Base-by-base conservation (phyloP, 2,797 vertebrate genomes). In the Saxicola maurus region DNA sequence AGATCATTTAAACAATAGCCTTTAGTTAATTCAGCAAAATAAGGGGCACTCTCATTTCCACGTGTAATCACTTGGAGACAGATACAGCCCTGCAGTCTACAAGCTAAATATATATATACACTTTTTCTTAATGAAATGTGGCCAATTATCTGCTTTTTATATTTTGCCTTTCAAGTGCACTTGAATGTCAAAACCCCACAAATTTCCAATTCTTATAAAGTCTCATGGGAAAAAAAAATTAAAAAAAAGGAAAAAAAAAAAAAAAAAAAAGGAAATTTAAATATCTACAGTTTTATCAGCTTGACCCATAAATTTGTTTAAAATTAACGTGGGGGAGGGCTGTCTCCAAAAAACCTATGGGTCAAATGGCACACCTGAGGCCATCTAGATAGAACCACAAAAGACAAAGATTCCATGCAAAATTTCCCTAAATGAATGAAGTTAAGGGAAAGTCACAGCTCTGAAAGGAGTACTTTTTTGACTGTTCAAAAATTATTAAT, bases 211-310 rank as follows among this genome's bases (percentile, higher is more conserved):
- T 48, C 11, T 68, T 45, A 48, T 6, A 2, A 18, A 25, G 21
- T 13, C 40, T 35, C 4, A 28, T 1, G 6, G 2, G 7, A 1
- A 1, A 0, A 0, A 10, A 42, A 28, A n/a, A n/a, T n/a, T n/a
- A 28, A 1, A 1, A 0, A 0, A 10, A 42, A 28, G 2, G 7
- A 1, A 1, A 0, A 42, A 7, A 6, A 49, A 48, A 27, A 28
- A 1, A 1, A 0, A 0, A 10, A 42, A 28, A 43, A 12, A 7
- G 11, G 3, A 48, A 19, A 49, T 18, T 40, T 27, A 53, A 4
- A 33, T 40, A 18, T 25, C 51, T 40, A 37, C 12, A 57, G 2
- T 21, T 61, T 43, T 78, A 74, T 37, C 13, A 71, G 12, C 8
- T 51, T 55, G 18, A 8, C 1, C 30, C 3, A 81, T 27, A 66